phyloP scores from a whole-genome alignment of 2,888 invertebrate genomes.

The Eudasyphora cyanicolor region DNA sequence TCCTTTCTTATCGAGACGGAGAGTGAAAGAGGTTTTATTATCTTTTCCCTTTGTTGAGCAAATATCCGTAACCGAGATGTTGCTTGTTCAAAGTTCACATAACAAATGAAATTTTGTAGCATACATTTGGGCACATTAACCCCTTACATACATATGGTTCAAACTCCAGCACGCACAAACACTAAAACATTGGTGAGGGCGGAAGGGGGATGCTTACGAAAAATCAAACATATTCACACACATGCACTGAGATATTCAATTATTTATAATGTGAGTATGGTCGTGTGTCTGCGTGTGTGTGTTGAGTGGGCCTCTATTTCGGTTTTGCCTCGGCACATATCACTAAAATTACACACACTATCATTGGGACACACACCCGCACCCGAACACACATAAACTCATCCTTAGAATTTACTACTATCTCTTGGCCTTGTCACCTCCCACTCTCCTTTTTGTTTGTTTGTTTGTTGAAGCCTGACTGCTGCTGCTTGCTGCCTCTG shows the following conservation, averaged over 20 bases:
- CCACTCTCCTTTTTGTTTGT: conserved; percentile 15
- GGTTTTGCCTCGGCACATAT: conserved; percentile 43
- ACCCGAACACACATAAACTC: conserved; percentile 48
- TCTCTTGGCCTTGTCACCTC: conserved; percentile 57
- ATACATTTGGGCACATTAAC: conserved; percentile 64
- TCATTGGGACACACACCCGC: conserved; percentile 28
- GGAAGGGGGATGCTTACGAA: neutral
- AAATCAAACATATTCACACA: neutral
- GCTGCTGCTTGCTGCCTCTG: conserved; percentile 20
- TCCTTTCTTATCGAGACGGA: conserved; percentile 41
- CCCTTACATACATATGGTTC: conserved; percentile 45
- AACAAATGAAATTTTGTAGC: conserved; percentile 64
- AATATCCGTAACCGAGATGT: conserved; percentile 39
- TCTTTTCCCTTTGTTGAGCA: conserved; percentile 38
- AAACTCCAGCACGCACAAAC: conserved; percentile 33
- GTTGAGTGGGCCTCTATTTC: conserved; percentile 31
- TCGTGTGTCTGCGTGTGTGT: conserved; percentile 29
- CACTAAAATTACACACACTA: conserved; percentile 45
- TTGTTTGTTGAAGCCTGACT: conserved; percentile 11
- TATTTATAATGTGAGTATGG: conserved; percentile 56
- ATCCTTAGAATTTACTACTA: conserved; percentile 55
- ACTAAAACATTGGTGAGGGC: conserved; percentile 15
- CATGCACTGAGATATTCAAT: conserved; percentile 56
- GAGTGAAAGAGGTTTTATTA: neutral
- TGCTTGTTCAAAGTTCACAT: conserved; percentile 57